phyloP scores from a whole-genome alignment of 2,797 vertebrate species.

The Gambelia wislizenii region DNA sequence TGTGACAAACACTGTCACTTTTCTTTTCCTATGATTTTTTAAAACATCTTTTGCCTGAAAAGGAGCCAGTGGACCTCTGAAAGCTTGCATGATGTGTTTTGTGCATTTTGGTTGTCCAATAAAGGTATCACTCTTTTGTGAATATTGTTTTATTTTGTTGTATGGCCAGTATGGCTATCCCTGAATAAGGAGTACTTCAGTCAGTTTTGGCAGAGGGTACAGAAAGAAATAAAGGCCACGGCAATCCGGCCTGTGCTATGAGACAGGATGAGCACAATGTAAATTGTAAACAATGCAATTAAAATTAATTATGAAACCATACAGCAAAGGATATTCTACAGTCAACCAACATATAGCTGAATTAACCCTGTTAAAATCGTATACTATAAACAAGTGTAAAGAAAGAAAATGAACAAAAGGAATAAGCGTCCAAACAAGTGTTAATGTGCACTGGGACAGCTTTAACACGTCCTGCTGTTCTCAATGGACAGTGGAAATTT shows the following conservation, averaged over 20 bases:
- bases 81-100: too few species aligned
- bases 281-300: not conserved
- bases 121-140: too few species aligned
- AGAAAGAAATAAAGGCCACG: not conserved
- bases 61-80: too few species aligned
- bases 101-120: too few species aligned
- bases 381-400: not conserved
- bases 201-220: not conserved
- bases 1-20: too few species aligned
- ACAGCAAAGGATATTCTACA: not conserved
- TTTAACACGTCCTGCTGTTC: not conserved
- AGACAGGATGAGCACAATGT: not conserved
- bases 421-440: not conserved
- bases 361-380: not conserved
- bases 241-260: not conserved
- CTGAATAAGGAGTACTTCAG: not conserved
- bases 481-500: not conserved
- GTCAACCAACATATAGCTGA: not conserved
- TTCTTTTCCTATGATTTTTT: too few species aligned
- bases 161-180: too few species aligned
- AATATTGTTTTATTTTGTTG: too few species aligned
- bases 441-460: not conserved
- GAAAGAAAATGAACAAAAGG: not conserved
- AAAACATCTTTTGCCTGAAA: too few species aligned
- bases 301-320: not conserved